phyloP scores from a whole-genome alignment of 2,797 vertebrate species.

The Apogon hyalosoma region DNA sequence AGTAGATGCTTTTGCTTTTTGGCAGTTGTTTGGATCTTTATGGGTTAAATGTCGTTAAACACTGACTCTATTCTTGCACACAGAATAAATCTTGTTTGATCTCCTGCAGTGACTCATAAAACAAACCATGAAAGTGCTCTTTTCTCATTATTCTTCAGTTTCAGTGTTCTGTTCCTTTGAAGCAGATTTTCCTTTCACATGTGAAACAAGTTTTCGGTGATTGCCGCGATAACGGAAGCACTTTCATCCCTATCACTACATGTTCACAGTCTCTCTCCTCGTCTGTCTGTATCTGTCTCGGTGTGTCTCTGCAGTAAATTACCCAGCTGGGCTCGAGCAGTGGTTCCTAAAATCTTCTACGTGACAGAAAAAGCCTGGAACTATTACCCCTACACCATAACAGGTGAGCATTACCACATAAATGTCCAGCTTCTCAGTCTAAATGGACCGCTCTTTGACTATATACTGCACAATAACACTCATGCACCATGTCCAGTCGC shows the following conservation, averaged over 20 bases:
- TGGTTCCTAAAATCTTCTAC: conserved; percentile 98
- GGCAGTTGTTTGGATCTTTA: no score
- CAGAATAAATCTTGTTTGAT: neutral
- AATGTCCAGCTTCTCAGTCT: neutral
- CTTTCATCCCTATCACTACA: conserved; percentile 10
- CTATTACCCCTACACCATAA: conserved; percentile 97
- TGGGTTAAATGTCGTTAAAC: no score
- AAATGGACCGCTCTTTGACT: no score
- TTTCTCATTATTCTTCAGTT: conserved; percentile 1
- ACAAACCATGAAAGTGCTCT: conserved; percentile 2
- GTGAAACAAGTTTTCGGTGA: conserved; percentile 40
- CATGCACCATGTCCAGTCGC: neutral
- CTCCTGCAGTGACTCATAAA: neutral
- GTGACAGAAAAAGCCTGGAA: conserved; percentile 99
- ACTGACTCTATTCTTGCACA: neutral
- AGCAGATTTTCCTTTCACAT: conserved; percentile 36
- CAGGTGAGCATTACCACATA: conserved; percentile 83
- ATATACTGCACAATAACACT: no score
- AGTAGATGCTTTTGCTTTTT: no score
- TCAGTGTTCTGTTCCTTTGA: neutral
- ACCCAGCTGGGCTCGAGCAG: conserved; percentile 96
- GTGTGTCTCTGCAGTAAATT: conserved; percentile 88
- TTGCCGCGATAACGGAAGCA: conserved; percentile 25
- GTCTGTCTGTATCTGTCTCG: conserved; percentile 32
- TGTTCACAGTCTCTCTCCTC: conserved; percentile 15